These are phyloP conservation scores for Amiota minor DNA, from an alignment of 2,888 invertebrate genomes.

Conservation along the genomic window DNA sequence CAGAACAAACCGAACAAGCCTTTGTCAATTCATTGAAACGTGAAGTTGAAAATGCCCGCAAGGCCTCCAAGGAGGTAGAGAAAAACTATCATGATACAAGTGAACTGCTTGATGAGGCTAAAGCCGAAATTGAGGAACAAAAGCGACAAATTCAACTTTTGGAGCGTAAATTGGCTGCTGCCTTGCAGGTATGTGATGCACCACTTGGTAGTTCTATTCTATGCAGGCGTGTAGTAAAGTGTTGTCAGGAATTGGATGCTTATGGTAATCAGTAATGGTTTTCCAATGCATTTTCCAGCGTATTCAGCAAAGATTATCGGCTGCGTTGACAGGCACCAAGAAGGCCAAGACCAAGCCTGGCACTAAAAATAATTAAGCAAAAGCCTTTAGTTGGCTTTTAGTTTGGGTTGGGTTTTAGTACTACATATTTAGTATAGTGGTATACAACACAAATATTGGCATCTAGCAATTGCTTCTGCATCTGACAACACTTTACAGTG, in stretches of 20 bases:
- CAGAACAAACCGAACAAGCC: constrained; percentile 77
- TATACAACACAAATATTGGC: not conserved
- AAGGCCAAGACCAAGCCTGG: too few relatives aligned
- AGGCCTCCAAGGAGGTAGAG: constrained; percentile 86
- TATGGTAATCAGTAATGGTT: constrained; percentile 38
- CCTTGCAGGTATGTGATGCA: constrained; percentile 75
- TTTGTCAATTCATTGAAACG: constrained; percentile 81
- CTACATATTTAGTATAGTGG: constrained; percentile 14
- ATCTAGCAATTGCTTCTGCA: constrained; percentile 51
- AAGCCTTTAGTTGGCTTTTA: constrained; percentile 54
- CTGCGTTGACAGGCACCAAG: not conserved
- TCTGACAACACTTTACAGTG: constrained; percentile 61
- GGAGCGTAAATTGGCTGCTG: constrained; percentile 84
- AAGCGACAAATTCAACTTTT: constrained; percentile 84
- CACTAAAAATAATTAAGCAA: constrained; percentile 40
- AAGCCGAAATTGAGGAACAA: constrained; percentile 85
- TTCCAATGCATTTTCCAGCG: constrained; percentile 52
- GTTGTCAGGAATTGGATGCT: constrained; percentile 55
- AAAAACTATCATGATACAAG: constrained; percentile 84
- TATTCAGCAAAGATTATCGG: constrained; percentile 36
- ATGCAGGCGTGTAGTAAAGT: constrained; percentile 38
- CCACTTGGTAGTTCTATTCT: not conserved
- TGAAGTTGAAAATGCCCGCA: constrained; percentile 85
- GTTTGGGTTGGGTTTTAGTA: constrained; percentile 38
- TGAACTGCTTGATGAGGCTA: constrained; percentile 83